phyloP scores from a whole-genome alignment of 2,113 vertebrate species.

The Hypomesus transpacificus region DNA sequence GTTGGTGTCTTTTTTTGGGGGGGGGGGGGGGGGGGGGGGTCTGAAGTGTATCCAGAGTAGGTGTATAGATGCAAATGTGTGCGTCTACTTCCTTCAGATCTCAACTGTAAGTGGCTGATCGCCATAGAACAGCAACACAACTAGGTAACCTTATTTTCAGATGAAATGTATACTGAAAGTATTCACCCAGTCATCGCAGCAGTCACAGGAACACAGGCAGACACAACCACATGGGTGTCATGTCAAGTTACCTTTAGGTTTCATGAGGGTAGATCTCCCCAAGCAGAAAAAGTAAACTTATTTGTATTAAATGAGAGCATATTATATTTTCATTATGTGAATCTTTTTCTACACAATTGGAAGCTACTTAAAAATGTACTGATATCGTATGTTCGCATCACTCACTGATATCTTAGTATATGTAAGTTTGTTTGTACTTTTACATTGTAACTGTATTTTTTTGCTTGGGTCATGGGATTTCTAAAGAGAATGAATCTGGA shows the following conservation, averaged over 20 bases:
- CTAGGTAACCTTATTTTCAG: too few species aligned
- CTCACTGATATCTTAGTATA: too few species aligned
- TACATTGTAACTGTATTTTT: neutral
- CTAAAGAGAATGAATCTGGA: conserved; percentile 8
- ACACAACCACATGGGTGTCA: neutral
- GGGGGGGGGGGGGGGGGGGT: neutral
- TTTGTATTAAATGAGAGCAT: neutral
- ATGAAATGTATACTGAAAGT: too few species aligned
- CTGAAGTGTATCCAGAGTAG: neutral
- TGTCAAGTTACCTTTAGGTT: neutral
- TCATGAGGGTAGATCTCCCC: too few species aligned
- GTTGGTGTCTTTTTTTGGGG: neutral
- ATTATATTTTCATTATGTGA: conserved; percentile 12
- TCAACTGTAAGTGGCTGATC: too few species aligned
- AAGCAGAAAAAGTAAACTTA: neutral
- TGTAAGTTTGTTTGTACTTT: neutral
- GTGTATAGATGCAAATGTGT: too few species aligned
- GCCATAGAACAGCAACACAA: too few species aligned
- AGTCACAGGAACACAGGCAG: too few species aligned
- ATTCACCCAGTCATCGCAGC: too few species aligned
- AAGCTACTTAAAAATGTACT: neutral
- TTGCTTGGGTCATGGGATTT: neutral
- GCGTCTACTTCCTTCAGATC: too few species aligned
- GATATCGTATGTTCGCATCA: too few species aligned
- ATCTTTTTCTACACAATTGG: neutral